Base-by-base conservation (phyloP, 2,797 vertebrate genomes). In the Gambelia wislizenii region DNA sequence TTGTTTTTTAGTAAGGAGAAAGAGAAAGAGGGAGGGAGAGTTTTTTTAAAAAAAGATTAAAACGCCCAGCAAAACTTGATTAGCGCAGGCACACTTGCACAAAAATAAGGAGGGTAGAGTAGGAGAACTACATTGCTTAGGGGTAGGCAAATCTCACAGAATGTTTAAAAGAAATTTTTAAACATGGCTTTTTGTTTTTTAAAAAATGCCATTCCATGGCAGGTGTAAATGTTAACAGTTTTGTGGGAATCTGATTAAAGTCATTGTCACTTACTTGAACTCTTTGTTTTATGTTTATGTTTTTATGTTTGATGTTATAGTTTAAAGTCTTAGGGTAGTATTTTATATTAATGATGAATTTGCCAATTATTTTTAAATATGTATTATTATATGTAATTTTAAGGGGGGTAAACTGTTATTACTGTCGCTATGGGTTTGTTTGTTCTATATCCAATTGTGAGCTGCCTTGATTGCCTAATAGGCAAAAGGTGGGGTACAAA, bases 211-310 rank as follows among this genome's bases (percentile, higher is more conserved):
- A 49, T 92, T 86, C 42, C 49, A 12, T 0, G 70, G 70, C 47
- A 89, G 90, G 49, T 1, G 83, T 76, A 92, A 94, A 59, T 67
- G 36, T 69, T 90, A 90, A 74, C 69, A 91, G 54, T 74, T 92
- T 47, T 64, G 83, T 67, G 77, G 77, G 89, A 92, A 89, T 72
- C 87, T 92, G 90, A 91, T 94, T 88, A 96, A 61, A 89, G 59
- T 83, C 89, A 90, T 94, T 94, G 89, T 74, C 94, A 92, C 89
- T 93, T 91, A 89, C 89, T 4, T 75, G 86, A 92, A 87, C 88
- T 94, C 86, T n/a, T n/a, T n/a, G n/a, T n/a, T n/a, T n/a, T n/a
- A n/a, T n/a, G n/a, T n/a, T n/a, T n/a, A n/a, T n/a, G n/a, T n/a
- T n/a, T n/a, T n/a, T n/a, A n/a, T n/a, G n/a, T n/a, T n/a, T n/a